Conservation (phyloP, 2,888 invertebrate species). For the Rhagonycha lutea region DNA sequence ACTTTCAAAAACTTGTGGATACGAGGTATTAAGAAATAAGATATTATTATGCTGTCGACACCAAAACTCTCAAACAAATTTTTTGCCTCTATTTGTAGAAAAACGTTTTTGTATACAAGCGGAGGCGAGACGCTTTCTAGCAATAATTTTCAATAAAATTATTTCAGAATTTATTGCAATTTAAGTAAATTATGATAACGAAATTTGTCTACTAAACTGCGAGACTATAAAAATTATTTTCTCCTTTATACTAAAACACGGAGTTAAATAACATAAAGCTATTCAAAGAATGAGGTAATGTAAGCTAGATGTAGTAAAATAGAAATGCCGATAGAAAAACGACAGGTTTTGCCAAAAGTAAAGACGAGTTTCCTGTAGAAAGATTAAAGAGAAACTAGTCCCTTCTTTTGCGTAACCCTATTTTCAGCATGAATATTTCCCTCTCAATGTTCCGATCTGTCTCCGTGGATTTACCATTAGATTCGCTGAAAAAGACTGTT, state of each 20-base stretch:
- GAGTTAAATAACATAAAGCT: constrained; percentile 24
- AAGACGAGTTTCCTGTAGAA: constrained; percentile 35
- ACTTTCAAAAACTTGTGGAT: background rate
- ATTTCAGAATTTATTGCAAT: background rate
- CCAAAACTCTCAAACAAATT: background rate
- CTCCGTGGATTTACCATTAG: constrained; percentile 37
- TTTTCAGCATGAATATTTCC: constrained; percentile 49
- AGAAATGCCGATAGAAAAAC: constrained; percentile 17
- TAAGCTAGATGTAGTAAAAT: constrained; percentile 24
- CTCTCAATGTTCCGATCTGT: constrained; percentile 41
- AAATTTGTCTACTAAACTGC: background rate
- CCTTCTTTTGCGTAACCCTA: constrained; percentile 42
- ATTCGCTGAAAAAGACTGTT: constrained; percentile 34
- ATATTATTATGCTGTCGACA: background rate
- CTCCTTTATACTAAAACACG: constrained; percentile 16
- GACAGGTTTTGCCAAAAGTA: constrained; percentile 12
- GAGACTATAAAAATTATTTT: constrained; percentile 12
- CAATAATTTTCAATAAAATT: background rate
- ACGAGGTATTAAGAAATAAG: background rate
- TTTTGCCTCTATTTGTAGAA: background rate
- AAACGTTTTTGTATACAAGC: background rate
- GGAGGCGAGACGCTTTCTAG: background rate
- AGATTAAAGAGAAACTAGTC: constrained; percentile 44
- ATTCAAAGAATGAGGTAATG: constrained; percentile 18
- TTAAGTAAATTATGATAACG: background rate